Evolutionary conservation across 2,797 vertebrate genomes (phyloP), one percentile per base, ranked within the genome.

Genomic region (Poeciliopsis infans): DNA sequence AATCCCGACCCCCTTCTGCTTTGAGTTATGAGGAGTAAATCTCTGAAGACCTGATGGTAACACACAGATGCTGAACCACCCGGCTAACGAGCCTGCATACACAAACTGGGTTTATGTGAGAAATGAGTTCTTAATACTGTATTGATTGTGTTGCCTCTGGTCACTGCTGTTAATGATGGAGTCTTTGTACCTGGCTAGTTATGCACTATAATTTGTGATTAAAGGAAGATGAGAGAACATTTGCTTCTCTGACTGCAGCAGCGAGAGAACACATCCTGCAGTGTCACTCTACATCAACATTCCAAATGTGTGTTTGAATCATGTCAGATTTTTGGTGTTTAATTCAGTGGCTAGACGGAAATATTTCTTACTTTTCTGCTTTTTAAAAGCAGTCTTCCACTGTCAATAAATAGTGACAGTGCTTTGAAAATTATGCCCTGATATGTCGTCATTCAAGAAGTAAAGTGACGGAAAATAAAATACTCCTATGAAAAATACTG

Each of bases 151-250:
- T 64, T 83, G 86, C 82, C 78, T 82, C 76, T 61, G 45, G 85
- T 88, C 80, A 78, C 79, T 78, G 83, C 55, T 71, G 80, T 85
- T 84, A 86, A 91, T 86, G 85, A 84, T 78, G 80, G 39, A 80
- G 51, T 88, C 69, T 79, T 75, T 82, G 74, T 73, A 72, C 76
- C 76, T 47, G 70, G 72, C 73, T 81, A 36, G 77, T 80, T 84
- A 76, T 53, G 71, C 74, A 81, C 72, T 71, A 81, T 82, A 13
- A 78, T 84, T 80, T 85, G 74, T 72, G 80, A 85, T 85, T 80
- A 79, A 72, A 74, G 39, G 47, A 75, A 49, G 76, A 31, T 23
- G 74, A 47, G 23, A 43, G 43, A 18, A 46, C 64, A 76, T 70
- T 70, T 70, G 41, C 68, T 70, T 43, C 68, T 70, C 68, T n/a